Evolutionary conservation across 2,113 vertebrate species (phyloP).

Genomic region (Corydoras sp.): DNA sequence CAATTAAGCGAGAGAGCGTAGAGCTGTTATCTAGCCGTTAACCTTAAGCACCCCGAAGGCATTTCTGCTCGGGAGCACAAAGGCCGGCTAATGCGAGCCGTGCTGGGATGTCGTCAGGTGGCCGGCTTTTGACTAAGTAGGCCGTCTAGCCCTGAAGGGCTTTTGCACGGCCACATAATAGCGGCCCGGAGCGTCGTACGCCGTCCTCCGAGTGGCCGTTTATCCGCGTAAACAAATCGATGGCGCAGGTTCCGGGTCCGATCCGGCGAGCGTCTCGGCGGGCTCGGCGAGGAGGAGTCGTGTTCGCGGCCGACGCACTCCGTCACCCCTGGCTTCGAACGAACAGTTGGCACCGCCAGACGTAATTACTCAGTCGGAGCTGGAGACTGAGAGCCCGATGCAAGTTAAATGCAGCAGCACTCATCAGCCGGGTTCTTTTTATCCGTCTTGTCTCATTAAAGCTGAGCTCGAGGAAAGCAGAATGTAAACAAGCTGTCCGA

Average conservation of each 20-base stretch:
- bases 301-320: neutral
- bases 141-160: conserved; percentile 12
- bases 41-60: conserved; percentile 35
- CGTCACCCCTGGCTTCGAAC: conserved; percentile 24
- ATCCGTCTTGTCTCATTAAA: conserved; percentile 58
- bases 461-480: conserved; percentile 53
- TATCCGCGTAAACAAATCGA: conserved; percentile 26
- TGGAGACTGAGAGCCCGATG: conserved; percentile 42
- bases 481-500: conserved; percentile 59
- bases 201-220: conserved; percentile 8
- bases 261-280: neutral
- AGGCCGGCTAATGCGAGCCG: conserved; percentile 31
- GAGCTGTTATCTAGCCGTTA: conserved; percentile 39
- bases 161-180: neutral
- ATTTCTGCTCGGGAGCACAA: conserved; percentile 33
- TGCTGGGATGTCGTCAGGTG: conserved; percentile 28
- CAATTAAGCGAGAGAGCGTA: conserved; percentile 23
- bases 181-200: conserved; percentile 3
- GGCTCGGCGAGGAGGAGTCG: neutral
- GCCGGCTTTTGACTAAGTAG: conserved; percentile 8
- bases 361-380: conserved; percentile 46
- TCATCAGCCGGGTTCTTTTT: conserved; percentile 58
- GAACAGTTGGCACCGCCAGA: conserved; percentile 36
- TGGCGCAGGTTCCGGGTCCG: conserved; percentile 27
- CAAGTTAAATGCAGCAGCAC: conserved; percentile 53